phyloP scores from a whole-genome alignment of 2,888 invertebrate species.

The Melanophora roralis region DNA sequence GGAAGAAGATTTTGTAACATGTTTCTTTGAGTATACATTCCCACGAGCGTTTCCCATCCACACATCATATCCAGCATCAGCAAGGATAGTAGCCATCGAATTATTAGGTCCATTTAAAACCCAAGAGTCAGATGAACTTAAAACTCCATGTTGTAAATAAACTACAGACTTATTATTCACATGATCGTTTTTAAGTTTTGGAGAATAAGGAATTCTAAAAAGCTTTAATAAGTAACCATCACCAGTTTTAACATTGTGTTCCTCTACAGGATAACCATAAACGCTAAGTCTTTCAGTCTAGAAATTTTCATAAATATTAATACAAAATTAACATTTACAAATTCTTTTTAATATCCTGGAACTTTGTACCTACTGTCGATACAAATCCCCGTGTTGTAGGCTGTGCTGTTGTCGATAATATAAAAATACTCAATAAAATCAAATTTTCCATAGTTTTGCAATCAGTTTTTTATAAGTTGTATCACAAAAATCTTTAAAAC shows the following conservation, averaged over 20 bases:
- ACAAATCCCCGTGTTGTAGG: neutral
- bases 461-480: neutral
- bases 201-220: constrained; percentile 65
- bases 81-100: constrained; percentile 63
- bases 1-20: constrained; percentile 68
- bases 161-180: constrained; percentile 65
- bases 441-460: neutral
- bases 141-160: constrained; percentile 78
- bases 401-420: neutral
- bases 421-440: neutral
- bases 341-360: neutral
- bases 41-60: constrained; percentile 68
- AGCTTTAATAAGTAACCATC: constrained; percentile 65
- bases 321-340: neutral
- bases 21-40: constrained; percentile 62
- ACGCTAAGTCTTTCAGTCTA: constrained; percentile 25
- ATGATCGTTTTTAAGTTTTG: constrained; percentile 12
- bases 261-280: constrained; percentile 48
- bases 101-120: constrained; percentile 61
- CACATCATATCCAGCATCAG: constrained; percentile 67
- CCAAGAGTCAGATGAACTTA: constrained; percentile 64
- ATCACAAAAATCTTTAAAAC: neutral
- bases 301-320: neutral
- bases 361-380: neutral
- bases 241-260: constrained; percentile 57